These are phyloP conservation scores for Luffia ferchaultella DNA, from an alignment of 2,888 invertebrate genomes.

Conservation along the genomic window DNA sequence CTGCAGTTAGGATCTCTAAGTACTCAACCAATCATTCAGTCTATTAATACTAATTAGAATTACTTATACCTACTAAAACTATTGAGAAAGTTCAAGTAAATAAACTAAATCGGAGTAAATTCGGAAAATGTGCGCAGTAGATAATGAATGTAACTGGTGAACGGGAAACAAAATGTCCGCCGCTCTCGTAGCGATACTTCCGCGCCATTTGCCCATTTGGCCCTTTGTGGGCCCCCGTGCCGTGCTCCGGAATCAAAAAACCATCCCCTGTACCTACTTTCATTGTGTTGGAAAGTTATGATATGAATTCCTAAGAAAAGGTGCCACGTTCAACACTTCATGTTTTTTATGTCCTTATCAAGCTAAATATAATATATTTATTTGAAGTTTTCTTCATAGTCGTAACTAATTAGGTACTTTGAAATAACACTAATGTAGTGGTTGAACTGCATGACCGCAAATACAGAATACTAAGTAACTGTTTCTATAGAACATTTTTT, in stretches of 20 bases:
- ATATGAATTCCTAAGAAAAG: not conserved
- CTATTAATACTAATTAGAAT: no score
- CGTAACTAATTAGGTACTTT: no score
- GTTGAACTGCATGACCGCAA: no score
- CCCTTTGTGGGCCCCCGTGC: constrained; percentile 56
- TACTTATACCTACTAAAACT: not conserved
- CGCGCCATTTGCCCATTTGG: constrained; percentile 55
- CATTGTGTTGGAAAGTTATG: not conserved
- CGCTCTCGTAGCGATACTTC: constrained; percentile 45
- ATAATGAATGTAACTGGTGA: constrained; percentile 42
- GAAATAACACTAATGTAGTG: no score
- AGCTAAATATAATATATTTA: no score
- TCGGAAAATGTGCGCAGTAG: constrained; percentile 36
- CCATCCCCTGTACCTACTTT: not conserved
- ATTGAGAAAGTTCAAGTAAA: constrained; percentile 25
- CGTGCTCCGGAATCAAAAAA: constrained; percentile 22
- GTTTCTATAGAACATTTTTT: no score
- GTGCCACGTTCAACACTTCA: not conserved
- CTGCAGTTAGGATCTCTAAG: no score
- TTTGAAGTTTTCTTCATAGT: no score
- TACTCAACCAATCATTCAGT: no score
- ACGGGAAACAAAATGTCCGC: constrained; percentile 35
- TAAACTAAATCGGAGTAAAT: constrained; percentile 57
- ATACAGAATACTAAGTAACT: no score
- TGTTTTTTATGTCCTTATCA: not conserved